A percentile compares a stretch with the other conserved stretches of the same genome.
phyloP scores from a whole-genome alignment of 2,113 vertebrate genomes.

The Centrocercus urophasianus region DNA sequence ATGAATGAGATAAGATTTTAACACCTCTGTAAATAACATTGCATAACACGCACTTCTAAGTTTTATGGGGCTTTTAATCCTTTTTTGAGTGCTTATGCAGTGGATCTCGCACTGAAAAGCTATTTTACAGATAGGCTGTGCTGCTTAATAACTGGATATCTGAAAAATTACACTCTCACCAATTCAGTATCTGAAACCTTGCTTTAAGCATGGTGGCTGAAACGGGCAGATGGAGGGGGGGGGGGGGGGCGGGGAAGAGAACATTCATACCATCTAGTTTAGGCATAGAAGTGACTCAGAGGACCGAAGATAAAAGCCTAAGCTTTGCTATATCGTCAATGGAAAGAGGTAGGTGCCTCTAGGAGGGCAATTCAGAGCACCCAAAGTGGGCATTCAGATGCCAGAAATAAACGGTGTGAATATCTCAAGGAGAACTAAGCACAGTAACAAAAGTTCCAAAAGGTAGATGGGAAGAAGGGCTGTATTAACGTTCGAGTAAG shows the following conservation, averaged over 20 bases:
- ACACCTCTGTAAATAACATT: slow-evolving; percentile 7
- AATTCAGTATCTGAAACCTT: slow-evolving; percentile 7
- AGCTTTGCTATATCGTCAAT: slow-evolving; percentile 38
- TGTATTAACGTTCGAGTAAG: slow-evolving; percentile 30
- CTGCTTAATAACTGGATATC: slow-evolving; percentile 12
- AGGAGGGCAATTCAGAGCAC: slow-evolving; percentile 55
- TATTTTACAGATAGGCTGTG: background rate
- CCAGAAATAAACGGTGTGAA: slow-evolving; percentile 39
- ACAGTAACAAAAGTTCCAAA: slow-evolving; percentile 30
- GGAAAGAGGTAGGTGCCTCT: slow-evolving; percentile 73
- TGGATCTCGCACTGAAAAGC: slow-evolving; percentile 12
- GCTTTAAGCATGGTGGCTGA: slow-evolving; percentile 20
- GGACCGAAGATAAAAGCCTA: slow-evolving; percentile 38
- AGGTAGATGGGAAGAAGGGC: slow-evolving; percentile 36
- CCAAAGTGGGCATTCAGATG: slow-evolving; percentile 55
- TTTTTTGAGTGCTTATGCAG: background rate
- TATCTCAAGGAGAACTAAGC: slow-evolving; percentile 51
- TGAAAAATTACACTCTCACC: background rate
- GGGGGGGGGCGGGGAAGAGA: background rate
- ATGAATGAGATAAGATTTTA: slow-evolving; percentile 31
- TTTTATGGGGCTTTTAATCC: background rate
- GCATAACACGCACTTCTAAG: background rate
- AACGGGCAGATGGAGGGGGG: background rate
- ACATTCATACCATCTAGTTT: slow-evolving; percentile 68
- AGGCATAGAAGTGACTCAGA: slow-evolving; percentile 40